phyloP scores from a whole-genome alignment of 2,113 vertebrate genomes.

The Colinus virginianus region DNA sequence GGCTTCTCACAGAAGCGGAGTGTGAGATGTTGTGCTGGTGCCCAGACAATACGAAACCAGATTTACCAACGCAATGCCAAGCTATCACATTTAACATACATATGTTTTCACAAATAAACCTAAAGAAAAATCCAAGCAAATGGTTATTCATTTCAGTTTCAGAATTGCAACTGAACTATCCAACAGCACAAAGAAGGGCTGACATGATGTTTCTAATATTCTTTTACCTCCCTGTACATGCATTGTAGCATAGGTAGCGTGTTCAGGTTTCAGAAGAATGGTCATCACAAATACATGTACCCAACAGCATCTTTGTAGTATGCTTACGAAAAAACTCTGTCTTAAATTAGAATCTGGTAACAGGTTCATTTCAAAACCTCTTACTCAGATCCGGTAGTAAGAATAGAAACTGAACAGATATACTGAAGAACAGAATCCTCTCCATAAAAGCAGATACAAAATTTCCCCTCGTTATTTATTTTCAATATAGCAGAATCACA shows the following conservation, averaged over 20 bases:
- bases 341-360: not conserved
- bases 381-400: not conserved
- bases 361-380: not conserved
- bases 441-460: not conserved
- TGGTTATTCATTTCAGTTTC: not conserved
- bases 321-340: not conserved
- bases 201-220: not conserved
- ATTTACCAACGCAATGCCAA: constrained; percentile 13
- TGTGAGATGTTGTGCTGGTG: not conserved
- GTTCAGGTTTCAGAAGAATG: not conserved
- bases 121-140: constrained; percentile 1
- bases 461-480: not conserved
- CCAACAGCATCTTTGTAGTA: not conserved
- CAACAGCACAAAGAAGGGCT: not conserved
- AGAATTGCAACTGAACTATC: not conserved
- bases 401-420: not conserved
- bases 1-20: not conserved
- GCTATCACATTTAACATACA: not conserved
- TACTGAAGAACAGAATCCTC: not conserved
- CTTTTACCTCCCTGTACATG: not conserved
- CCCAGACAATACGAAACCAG: not conserved
- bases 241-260: not conserved
- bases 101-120: constrained; percentile 47
- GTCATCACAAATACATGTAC: not conserved
- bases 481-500: not conserved